A percentile compares a stretch with the other conserved stretches of the same genome.
phyloP scores from a whole-genome alignment of 2,113 vertebrate species.

The Patagioenas fasciata region DNA sequence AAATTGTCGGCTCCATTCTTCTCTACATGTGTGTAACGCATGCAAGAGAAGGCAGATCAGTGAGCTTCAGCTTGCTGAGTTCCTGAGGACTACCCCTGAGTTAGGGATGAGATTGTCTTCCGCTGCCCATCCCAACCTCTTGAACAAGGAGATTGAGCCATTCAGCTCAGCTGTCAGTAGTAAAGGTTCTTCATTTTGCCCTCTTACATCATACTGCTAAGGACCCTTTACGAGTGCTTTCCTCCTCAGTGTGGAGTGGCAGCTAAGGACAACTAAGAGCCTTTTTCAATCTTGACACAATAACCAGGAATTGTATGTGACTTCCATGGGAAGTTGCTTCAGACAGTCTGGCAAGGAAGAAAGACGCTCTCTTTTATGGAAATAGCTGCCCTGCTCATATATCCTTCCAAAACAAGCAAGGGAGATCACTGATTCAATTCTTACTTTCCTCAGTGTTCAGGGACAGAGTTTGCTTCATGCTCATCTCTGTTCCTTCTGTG shows the following conservation, averaged over 20 bases:
- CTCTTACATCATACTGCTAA: background rate
- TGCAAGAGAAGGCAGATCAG: background rate
- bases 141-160: background rate
- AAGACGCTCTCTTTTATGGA: background rate
- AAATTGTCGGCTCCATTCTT: background rate
- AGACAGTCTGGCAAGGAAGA: background rate
- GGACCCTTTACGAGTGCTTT: background rate
- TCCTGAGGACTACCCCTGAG: background rate
- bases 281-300: background rate
- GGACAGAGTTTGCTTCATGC: background rate
- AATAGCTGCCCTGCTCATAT: background rate
- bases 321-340: background rate
- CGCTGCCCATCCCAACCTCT: fast-evolving
- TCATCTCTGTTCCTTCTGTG: background rate
- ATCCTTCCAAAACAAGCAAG: background rate
- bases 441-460: background rate
- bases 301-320: background rate
- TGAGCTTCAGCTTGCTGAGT: background rate
- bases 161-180: background rate
- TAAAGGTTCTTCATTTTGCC: background rate
- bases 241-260: background rate
- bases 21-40: background rate
- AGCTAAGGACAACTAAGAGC: background rate
- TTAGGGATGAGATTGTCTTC: background rate
- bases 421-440: background rate